phyloP scores from a whole-genome alignment of 2,888 invertebrate species.

The Eupithecia subfuscata region DNA sequence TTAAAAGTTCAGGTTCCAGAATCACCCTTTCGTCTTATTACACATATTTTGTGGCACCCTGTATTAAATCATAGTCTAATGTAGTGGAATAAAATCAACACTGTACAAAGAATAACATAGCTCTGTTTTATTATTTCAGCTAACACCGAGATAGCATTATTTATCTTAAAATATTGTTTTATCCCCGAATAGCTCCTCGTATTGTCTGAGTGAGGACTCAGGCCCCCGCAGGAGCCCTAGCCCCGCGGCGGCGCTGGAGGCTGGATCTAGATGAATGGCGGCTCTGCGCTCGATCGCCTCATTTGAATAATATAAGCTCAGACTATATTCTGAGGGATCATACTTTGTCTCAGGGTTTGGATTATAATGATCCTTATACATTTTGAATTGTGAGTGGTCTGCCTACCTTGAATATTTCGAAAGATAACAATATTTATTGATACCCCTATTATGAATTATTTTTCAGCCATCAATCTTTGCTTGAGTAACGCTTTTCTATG shows the following conservation, averaged over 20 bases:
- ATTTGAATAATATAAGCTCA: constrained; percentile 13
- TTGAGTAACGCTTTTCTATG: too few relatives aligned
- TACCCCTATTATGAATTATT: too few relatives aligned
- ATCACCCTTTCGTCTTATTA: too few relatives aligned
- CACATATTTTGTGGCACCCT: too few relatives aligned
- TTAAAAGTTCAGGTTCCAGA: too few relatives aligned
- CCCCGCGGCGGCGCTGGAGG: neutral
- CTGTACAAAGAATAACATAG: neutral
- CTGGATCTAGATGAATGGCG: constrained; percentile 6
- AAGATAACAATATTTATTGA: too few relatives aligned
- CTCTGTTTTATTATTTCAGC: neutral
- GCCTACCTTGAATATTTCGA: neutral
- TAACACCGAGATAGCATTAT: neutral
- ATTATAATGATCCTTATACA: neutral
- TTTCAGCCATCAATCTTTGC: too few relatives aligned
- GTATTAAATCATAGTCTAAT: neutral
- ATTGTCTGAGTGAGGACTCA: neutral
- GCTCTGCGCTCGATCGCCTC: neutral
- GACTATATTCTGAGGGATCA: constrained; percentile 8
- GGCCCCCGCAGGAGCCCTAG: neutral
- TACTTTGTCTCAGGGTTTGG: neutral
- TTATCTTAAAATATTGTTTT: neutral
- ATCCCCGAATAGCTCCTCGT: neutral
- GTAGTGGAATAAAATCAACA: neutral
- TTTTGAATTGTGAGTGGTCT: neutral